Evolutionary conservation across 2,888 invertebrate species (phyloP), one percentile per base, ranked within the genome.

Genomic region (Reticulitermes lucifugus): DNA sequence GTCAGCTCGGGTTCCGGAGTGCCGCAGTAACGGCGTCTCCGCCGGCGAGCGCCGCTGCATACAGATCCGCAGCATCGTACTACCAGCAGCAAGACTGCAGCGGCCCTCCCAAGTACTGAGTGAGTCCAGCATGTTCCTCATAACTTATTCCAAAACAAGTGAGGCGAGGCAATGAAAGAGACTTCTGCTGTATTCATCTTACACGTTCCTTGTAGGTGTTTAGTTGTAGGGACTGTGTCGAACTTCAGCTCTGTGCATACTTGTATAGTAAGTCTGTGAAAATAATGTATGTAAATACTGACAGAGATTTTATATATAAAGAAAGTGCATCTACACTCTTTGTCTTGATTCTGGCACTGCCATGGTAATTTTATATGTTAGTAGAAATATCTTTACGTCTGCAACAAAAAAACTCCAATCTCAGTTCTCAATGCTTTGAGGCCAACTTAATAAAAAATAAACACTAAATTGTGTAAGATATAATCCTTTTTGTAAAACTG

Each of bases 41-140:
- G 89, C 91, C 46, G 89, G 91, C 91, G 85, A 93, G 87, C 91
- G 92, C 85, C 91, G 92, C 89, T 91, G 92, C 86, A 90, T 93
- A 88, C 91, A 92, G 90, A 91, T 92, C 89, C 90, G 92, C 89
- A 88, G 84, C 93, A 84, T 92, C 93, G 86, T 91, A 91, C 88
- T 93, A 94, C 88, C 94, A 94, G 88, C 93, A 93, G 89, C 93
- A 94, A 87, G 94, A 94, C 90, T 84, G 93, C 93, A 80, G 93
- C 65, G 73, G 73, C 21, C 35, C 73, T 35, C 73, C 73, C 87
- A 91, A 91, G 87, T 91, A 91, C 90, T 91, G 84, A 84, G 51
- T 71, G 73, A 75, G 77, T 70, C 21, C 10, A 73, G 46, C 77
- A 77, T 77, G 77, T 77, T 73, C 73, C 73, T 73, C 73, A 46